Evolutionary conservation across 2,888 invertebrate species (phyloP).

Genomic region (Standfussiana lucernea): DNA sequence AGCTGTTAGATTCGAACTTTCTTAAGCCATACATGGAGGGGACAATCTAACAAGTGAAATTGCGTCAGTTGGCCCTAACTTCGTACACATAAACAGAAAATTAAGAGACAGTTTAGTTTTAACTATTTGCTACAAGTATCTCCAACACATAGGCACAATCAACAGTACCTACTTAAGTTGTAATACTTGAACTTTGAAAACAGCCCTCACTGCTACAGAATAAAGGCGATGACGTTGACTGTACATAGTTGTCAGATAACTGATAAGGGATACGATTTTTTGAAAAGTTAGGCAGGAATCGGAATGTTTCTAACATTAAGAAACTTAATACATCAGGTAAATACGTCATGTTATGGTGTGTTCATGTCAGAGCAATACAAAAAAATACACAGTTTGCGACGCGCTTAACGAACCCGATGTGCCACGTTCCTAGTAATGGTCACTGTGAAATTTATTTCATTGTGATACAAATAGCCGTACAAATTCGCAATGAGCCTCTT

Average conservation of each 20-base stretch:
- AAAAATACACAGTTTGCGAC: neutral
- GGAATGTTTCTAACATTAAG: neutral
- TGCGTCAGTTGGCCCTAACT: too few relatives aligned
- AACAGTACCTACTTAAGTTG: too few relatives aligned
- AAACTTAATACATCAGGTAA: neutral
- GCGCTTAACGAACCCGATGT: neutral
- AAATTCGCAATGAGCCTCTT: conserved; percentile 35
- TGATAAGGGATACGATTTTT: neutral
- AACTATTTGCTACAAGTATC: neutral
- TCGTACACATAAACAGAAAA: neutral
- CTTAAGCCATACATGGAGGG: neutral
- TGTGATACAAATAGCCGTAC: conserved; percentile 26
- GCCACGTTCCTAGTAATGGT: neutral
- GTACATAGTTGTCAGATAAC: neutral
- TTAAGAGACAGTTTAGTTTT: neutral
- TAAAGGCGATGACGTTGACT: neutral
- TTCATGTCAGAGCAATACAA: neutral
- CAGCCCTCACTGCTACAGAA: neutral
- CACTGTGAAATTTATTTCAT: conserved; percentile 34
- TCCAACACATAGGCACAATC: neutral
- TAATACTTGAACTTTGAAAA: too few relatives aligned
- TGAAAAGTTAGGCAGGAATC: neutral
- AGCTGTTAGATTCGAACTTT: neutral
- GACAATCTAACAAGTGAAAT: neutral
- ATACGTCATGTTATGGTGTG: too few relatives aligned